These are phyloP conservation scores for Ceyx melanurus DNA, from an alignment of 2,113 vertebrate genomes.

Conservation along the genomic window DNA sequence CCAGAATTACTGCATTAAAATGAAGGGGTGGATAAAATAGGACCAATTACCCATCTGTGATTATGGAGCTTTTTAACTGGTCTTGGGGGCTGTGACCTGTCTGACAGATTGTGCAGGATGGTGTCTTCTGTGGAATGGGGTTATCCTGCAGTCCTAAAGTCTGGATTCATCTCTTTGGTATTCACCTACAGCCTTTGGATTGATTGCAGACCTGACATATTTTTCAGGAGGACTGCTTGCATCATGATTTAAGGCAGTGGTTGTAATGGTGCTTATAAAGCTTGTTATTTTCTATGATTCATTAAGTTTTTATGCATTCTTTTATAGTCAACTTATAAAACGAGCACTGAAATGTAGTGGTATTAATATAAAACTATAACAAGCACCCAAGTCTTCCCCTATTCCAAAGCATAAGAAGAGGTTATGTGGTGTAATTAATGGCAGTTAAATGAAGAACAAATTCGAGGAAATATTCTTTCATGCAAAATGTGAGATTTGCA, in stretches of 20 bases:
- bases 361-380: background rate
- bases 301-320: background rate
- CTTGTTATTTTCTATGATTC: background rate
- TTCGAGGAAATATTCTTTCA: constrained; percentile 41
- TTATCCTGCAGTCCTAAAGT: background rate
- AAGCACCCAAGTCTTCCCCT: background rate
- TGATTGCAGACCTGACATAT: background rate
- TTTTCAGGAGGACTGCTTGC: background rate
- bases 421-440: constrained; percentile 31
- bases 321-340: background rate
- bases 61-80: background rate
- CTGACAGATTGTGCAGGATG: background rate
- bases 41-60: background rate
- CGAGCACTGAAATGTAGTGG: background rate
- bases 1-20: background rate
- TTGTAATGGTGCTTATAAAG: background rate
- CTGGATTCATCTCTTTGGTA: background rate
- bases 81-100: background rate
- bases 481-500: constrained; percentile 15
- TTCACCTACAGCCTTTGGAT: background rate
- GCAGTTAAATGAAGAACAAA: constrained; percentile 38
- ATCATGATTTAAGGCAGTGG: background rate
- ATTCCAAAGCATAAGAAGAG: background rate
- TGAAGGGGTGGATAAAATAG: background rate
- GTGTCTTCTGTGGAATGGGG: background rate